These are phyloP conservation scores for Galeopsomyia nigrocyanea DNA, from an alignment of 2,888 invertebrate species.

Conservation along the genomic window DNA sequence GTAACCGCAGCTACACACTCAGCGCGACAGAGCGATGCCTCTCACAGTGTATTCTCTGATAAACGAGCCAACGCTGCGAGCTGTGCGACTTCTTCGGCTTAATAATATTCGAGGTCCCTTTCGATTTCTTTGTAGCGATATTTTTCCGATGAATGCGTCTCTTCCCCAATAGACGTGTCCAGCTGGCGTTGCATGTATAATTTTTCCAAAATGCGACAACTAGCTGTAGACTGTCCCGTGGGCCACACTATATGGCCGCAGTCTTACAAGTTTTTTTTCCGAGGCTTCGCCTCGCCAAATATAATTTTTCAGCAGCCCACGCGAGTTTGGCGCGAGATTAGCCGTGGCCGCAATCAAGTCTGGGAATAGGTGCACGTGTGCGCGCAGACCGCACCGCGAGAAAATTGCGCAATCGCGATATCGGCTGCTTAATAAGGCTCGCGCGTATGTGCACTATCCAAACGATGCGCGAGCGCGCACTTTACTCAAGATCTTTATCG, in stretches of 20 bases:
- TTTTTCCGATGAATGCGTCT: too few species aligned
- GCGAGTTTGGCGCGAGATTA: too few species aligned
- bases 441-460: not conserved
- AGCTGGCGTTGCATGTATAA: too few species aligned
- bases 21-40: constrained; percentile 53
- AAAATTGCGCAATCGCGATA: constrained; percentile 31
- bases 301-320: constrained; percentile 1
- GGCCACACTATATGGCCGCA: too few species aligned
- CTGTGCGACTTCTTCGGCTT: constrained; percentile 54
- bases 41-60: constrained; percentile 63
- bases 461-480: not conserved
- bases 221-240: too few species aligned
- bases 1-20: constrained; percentile 23
- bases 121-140: too few species aligned
- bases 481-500: constrained; percentile 5
- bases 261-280: constrained; percentile 6
- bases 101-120: too few species aligned
- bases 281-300: not conserved
- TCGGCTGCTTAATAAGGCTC: constrained; percentile 21
- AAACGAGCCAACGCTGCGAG: constrained; percentile 68
- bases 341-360: not conserved
- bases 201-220: too few species aligned
- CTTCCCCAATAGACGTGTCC: too few species aligned
- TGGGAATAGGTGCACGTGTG: not conserved
- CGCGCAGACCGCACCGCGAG: constrained; percentile 10